These are phyloP conservation scores for Podiceps cristatus DNA, from an alignment of 2,113 vertebrate species.

Conservation along the genomic window DNA sequence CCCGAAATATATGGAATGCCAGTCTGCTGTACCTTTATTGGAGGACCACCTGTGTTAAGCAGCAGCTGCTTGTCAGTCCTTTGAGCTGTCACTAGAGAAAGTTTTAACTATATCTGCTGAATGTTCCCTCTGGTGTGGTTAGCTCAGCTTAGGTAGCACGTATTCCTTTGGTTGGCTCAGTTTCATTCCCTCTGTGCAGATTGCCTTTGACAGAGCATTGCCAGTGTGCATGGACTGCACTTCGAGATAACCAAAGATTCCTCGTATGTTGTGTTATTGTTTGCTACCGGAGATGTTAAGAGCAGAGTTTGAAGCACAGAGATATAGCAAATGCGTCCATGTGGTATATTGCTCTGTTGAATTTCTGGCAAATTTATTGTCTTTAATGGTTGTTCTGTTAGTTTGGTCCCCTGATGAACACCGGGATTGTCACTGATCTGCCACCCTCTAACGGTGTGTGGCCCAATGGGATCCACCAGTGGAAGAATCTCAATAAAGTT, in stretches of 20 bases:
- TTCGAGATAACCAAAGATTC: neutral
- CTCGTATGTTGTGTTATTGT: neutral
- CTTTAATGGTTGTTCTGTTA: neutral
- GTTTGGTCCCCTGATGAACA: neutral
- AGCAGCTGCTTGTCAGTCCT: constrained; percentile 45
- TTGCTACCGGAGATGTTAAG: neutral
- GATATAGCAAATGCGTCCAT: neutral
- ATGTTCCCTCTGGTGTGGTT: neutral
- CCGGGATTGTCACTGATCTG: neutral
- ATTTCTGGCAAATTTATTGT: neutral
- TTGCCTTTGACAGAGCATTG: neutral
- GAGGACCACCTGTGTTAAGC: constrained; percentile 16
- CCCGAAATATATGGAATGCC: neutral
- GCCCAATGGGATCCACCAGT: constrained; percentile 18
- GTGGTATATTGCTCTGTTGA: neutral
- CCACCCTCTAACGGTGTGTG: neutral
- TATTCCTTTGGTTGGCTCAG: neutral
- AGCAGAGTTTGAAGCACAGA: neutral
- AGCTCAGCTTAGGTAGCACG: neutral
- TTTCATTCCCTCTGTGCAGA: neutral
- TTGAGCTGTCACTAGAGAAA: neutral
- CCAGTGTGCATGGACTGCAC: neutral
- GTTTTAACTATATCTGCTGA: neutral
- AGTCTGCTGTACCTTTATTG: constrained; percentile 16
- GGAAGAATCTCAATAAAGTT: constrained; percentile 32